phyloP scores from a whole-genome alignment of 2,113 vertebrate species.

The Pogonocichla stellata region DNA sequence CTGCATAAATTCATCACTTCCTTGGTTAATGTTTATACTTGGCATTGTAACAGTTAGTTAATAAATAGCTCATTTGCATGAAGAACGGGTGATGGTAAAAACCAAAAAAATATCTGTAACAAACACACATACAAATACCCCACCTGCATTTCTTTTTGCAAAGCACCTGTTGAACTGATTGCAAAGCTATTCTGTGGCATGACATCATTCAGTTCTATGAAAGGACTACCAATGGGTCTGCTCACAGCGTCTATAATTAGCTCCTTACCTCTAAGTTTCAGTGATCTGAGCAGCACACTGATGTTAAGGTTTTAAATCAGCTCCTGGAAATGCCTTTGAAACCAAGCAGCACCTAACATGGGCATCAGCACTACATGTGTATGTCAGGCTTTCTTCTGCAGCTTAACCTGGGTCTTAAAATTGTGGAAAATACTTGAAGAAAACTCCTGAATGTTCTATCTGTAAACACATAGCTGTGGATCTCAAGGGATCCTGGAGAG shows the following conservation, averaged over 20 bases:
- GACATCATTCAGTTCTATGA: background rate
- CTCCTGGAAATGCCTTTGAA: background rate
- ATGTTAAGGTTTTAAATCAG: conserved; percentile 40
- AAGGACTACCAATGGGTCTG: background rate
- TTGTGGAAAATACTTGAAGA: background rate
- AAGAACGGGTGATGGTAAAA: background rate
- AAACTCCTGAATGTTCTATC: background rate
- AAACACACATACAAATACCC: background rate
- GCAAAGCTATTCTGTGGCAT: conserved; percentile 24
- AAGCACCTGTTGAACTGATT: background rate
- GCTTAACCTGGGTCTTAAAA: background rate
- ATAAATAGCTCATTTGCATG: background rate
- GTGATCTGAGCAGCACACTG: background rate
- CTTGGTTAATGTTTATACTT: conserved; percentile 43
- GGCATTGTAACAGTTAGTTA: conserved; percentile 25
- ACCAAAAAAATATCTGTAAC: background rate
- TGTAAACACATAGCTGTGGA: background rate
- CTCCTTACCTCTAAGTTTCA: conserved; percentile 35
- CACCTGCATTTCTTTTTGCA: background rate
- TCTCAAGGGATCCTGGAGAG: background rate
- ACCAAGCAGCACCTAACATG: background rate
- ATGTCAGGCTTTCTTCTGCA: background rate
- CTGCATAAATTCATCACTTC: background rate
- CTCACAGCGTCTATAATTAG: conserved; percentile 36
- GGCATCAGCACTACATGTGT: background rate